Percentiles rank a stretch among this genome's conserved stretches.
Conservation (phyloP, 2,113 vertebrate species). For the Athene noctua region DNA sequence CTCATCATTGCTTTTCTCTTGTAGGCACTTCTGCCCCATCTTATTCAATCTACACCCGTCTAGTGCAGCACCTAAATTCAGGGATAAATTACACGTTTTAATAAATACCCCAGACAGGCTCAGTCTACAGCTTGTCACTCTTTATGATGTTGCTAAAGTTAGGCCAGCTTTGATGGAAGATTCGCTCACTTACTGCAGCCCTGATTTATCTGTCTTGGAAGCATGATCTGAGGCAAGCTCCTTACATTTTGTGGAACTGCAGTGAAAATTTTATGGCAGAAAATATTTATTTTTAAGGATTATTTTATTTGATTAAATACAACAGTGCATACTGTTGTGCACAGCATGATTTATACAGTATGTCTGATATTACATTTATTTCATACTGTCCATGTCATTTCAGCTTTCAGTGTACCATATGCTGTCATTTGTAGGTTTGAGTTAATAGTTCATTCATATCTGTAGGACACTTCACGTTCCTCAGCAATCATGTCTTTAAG, state of each 20-base stretch:
- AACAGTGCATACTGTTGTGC: background rate
- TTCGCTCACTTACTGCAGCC: background rate
- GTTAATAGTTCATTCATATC: background rate
- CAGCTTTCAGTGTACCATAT: background rate
- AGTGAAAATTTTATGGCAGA: background rate
- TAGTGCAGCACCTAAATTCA: background rate
- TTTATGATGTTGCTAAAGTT: background rate
- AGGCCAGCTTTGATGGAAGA: background rate
- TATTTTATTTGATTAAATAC: background rate
- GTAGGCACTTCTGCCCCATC: background rate
- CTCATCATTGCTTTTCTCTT: background rate
- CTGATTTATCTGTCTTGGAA: background rate
- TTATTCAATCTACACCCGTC: background rate
- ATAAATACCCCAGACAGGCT: background rate
- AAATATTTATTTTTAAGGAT: constrained; percentile 3
- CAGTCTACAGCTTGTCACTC: background rate
- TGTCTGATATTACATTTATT: background rate
- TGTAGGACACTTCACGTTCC: background rate
- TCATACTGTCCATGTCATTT: background rate
- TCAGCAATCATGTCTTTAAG: constrained; percentile 9
- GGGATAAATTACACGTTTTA: background rate
- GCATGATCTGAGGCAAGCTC: background rate
- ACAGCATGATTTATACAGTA: background rate
- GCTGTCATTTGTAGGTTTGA: background rate
- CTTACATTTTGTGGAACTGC: background rate